Evolutionary conservation across 2,113 vertebrate genomes (phyloP), one percentile per base, ranked within the genome.

Genomic region (Ailuropoda melanoleuca): DNA sequence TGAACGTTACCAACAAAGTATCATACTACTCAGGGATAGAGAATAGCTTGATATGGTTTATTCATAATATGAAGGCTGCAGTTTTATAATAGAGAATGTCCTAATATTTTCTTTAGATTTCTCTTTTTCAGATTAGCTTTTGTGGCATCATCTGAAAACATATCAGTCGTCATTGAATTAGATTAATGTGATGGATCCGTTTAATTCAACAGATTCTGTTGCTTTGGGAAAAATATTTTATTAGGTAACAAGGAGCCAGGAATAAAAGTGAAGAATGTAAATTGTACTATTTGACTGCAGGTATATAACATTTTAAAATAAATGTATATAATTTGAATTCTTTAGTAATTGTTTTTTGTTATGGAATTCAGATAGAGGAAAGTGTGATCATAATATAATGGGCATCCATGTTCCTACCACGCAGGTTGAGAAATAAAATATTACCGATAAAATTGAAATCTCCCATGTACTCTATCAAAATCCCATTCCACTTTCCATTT

Each of bases 41-140:
- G 4, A 80, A 15, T 90, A 50, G 58, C 17, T 93, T 93, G 48
- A 37, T 88, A 80, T 1, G 3, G 34, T 17, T 97, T 96, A 72
- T 5, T 84, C 12, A 77, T 18, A 78, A 24, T 68, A 34, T 75
- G 5, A 85, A 93, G 26, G 34, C 15, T 70, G 12, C 24, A n/a
- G 39, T 78, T 94, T 92, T 94, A 8, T 88, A 68, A 17, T 75
- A 96, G 48, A 86, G 43, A 74, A 86, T 93, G 29, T 56, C 46
- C 11, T 64, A 39, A 23, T 58, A 39, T 50, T 74, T 85, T 66
- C 8, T 86, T 37, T 53, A 95, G 26, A 81, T 84, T 56, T 93
- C 15, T 88, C 39, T 66, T 91, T 64, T 75, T 89, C 58, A 90
- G 34, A 53, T 89, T 77, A 58, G 75, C 88, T 74, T 97, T 85